These are phyloP conservation scores for Leucania comma DNA, from an alignment of 2,888 invertebrate species.

Conservation along the genomic window DNA sequence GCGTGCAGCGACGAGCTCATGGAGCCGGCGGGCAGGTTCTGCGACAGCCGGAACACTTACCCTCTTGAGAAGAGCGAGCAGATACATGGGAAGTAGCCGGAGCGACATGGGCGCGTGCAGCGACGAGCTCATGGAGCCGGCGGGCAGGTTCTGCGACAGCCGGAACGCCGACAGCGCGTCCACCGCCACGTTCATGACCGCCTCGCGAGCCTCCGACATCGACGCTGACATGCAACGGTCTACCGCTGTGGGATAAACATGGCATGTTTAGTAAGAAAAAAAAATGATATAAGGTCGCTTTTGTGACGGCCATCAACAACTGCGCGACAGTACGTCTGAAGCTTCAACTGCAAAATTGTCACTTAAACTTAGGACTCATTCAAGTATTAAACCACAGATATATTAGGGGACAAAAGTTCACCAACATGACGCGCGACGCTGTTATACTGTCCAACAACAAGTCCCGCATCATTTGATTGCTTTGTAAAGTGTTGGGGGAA, in stretches of 20 bases:
- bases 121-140: constrained; percentile 83
- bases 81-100: constrained; percentile 96
- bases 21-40: constrained; percentile 91
- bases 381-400: too few relatives aligned
- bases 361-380: too few relatives aligned
- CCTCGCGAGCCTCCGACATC: constrained; percentile 98
- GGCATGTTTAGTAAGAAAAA: background rate
- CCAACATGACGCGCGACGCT: too few relatives aligned
- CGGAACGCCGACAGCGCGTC: constrained; percentile 92
- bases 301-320: too few relatives aligned
- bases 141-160: constrained; percentile 91
- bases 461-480: too few relatives aligned
- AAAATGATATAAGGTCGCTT: too few relatives aligned
- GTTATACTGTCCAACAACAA: too few relatives aligned
- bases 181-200: constrained; percentile 98
- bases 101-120: constrained; percentile 95
- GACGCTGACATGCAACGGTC: constrained; percentile 97
- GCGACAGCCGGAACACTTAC: constrained; percentile 80
- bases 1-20: constrained; percentile 92
- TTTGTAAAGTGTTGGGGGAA: too few relatives aligned
- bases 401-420: too few relatives aligned
- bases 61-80: constrained; percentile 96
- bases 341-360: too few relatives aligned
- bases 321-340: too few relatives aligned
- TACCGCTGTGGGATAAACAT: constrained; percentile 93